Conservation (phyloP, 2,888 invertebrate genomes). For the Conomelus anceps region DNA sequence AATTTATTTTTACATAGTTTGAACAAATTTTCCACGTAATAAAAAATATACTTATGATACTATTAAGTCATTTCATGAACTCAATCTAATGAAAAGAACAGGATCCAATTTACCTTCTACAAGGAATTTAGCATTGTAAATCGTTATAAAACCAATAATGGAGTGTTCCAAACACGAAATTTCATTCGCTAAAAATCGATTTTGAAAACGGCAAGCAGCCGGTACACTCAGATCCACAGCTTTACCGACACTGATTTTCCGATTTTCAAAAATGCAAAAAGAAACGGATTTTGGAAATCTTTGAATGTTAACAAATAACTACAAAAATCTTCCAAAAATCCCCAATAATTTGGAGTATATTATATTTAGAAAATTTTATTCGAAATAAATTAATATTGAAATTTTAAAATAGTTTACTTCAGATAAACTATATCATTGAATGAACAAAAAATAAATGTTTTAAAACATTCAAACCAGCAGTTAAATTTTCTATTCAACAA, state of each 20-base stretch:
- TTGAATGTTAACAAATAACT: neutral
- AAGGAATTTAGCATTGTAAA: neutral
- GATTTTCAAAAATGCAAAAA: neutral
- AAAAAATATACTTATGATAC: neutral
- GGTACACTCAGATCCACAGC: no score
- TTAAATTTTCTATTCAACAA: no score
- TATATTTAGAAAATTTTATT: neutral
- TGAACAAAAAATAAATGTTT: no score
- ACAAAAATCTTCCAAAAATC: neutral
- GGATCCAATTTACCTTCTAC: neutral
- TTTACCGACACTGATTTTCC: no score
- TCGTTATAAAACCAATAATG: neutral
- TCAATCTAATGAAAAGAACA: neutral
- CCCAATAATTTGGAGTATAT: neutral
- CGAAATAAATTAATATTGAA: neutral
- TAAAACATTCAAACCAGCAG: no score
- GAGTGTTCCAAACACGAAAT: neutral
- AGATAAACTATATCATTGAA: neutral
- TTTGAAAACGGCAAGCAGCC: neutral
- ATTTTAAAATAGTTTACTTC: neutral
- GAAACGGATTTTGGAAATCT: neutral
- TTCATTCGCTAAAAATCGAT: neutral
- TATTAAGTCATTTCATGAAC: neutral
- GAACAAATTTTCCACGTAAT: neutral
- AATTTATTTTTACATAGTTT: neutral